These are phyloP conservation scores for Kryphioiulus occultus DNA, from an alignment of 2,888 invertebrate genomes.

Conservation along the genomic window DNA sequence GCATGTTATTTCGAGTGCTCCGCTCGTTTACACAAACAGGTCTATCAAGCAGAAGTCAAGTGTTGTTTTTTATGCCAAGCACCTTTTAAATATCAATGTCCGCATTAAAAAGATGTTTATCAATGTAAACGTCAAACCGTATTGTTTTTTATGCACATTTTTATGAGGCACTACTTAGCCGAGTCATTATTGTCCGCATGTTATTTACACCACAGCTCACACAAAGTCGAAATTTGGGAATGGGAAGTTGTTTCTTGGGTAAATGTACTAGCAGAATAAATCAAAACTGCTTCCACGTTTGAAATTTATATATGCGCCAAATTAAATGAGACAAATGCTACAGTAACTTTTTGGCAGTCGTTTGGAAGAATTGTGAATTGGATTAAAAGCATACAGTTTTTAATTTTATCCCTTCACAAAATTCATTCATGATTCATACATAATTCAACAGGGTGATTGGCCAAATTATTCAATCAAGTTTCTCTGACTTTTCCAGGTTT, in stretches of 20 bases:
- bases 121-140: slow-evolving; percentile 18
- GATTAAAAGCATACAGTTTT: too few species aligned
- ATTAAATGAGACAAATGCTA: background rate
- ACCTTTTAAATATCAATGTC: slow-evolving; percentile 35
- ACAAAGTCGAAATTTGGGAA: background rate
- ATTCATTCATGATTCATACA: too few species aligned
- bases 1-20: slow-evolving; percentile 1
- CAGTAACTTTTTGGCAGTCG: background rate
- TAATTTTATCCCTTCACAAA: too few species aligned
- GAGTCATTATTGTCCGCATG: slow-evolving; percentile 1
- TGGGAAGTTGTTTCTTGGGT: background rate
- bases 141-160: slow-evolving; percentile 9
- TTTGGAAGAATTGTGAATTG: too few species aligned
- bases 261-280: background rate
- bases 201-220: slow-evolving; percentile 3
- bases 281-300: background rate
- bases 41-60: slow-evolving; percentile 26
- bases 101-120: slow-evolving; percentile 35
- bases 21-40: background rate
- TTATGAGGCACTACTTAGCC: slow-evolving; percentile 13
- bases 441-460: too few species aligned
- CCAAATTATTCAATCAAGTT: too few species aligned
- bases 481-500: too few species aligned
- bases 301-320: background rate
- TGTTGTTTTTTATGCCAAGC: background rate